Evolutionary conservation across 1,140 invertebrate genomes (phyloP).

Genomic region (Psix sp.): DNA sequence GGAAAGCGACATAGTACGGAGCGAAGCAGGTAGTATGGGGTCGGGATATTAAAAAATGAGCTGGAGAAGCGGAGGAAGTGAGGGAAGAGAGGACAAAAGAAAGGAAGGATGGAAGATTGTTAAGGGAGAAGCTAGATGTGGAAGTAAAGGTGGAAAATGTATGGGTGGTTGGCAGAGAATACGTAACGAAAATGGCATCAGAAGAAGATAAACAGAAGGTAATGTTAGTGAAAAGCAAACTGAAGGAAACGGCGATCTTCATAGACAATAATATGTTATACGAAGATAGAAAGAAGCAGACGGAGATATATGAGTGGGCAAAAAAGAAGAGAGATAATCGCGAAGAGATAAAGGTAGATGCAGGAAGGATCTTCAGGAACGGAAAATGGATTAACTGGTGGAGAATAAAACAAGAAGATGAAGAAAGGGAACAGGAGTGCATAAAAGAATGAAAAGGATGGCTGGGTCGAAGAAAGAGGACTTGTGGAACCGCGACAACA

Average conservation of each 20-base stretch:
- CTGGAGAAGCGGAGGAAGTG: background rate
- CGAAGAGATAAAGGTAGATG: background rate
- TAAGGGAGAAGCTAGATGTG: background rate
- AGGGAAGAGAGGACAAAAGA: background rate
- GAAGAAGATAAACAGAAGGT: background rate
- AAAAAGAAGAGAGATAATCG: background rate
- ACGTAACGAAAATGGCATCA: background rate
- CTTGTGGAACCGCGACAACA: background rate
- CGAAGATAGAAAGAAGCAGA: background rate
- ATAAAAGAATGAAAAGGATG: background rate
- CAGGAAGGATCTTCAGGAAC: background rate
- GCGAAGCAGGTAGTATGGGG: too few species aligned
- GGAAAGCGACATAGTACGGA: too few species aligned
- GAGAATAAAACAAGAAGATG: too few species aligned
- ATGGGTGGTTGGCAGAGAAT: background rate
- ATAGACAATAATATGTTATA: background rate
- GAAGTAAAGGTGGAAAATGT: background rate
- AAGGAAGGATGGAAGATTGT: background rate
- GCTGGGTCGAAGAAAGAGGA: background rate
- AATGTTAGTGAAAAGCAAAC: background rate
- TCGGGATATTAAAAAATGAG: background rate
- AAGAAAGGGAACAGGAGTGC: background rate
- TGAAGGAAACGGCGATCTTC: background rate
- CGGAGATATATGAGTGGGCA: conserved; percentile 2
- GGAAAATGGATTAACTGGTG: background rate